A percentile compares a stretch with the other conserved stretches of the same genome.
These are phyloP conservation scores for Patiria miniata DNA, from an alignment of 35 echinoderm and acorn worm genomes.

Conservation along the genomic window DNA sequence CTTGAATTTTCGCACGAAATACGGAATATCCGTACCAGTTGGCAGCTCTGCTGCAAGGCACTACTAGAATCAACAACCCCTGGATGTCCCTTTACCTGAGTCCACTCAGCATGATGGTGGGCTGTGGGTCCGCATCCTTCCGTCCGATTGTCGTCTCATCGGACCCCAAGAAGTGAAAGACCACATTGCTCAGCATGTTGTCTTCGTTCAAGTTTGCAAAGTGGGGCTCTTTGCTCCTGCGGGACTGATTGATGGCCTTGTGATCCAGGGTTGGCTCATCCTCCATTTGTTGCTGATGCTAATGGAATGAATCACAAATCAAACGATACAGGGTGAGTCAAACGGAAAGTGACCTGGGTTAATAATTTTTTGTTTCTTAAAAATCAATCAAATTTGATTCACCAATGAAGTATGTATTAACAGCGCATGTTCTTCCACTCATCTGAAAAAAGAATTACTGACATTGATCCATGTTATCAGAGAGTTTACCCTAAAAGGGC, in stretches of 20 bases:
- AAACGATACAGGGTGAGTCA: no score
- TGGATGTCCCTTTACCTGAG: slow-evolving; percentile 53
- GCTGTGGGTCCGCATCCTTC: slow-evolving; percentile 86
- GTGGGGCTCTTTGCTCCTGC: slow-evolving; percentile 86
- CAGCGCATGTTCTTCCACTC: no score
- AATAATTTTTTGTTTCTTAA: not conserved
- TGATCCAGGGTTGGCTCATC: slow-evolving; percentile 10
- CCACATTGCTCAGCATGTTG: slow-evolving; percentile 70
- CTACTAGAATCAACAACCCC: not conserved
- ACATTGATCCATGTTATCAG: no score
- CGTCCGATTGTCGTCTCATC: slow-evolving; percentile 90
- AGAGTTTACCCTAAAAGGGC: no score
- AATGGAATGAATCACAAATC: not conserved
- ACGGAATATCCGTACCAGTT: no score
- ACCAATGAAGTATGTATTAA: no score
- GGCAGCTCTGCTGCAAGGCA: no score
- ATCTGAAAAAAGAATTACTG: no score
- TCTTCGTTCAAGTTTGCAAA: slow-evolving; percentile 93
- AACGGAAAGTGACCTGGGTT: no score
- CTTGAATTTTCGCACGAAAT: no score
- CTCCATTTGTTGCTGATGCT: slow-evolving; percentile 71
- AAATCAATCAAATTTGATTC: not conserved
- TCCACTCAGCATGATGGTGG: slow-evolving; percentile 86
- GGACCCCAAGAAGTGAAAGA: slow-evolving; percentile 75
- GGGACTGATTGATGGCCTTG: slow-evolving; percentile 46